Evolutionary conservation across 1,140 invertebrate species (phyloP).

Genomic region (Berghia stephanieae): DNA sequence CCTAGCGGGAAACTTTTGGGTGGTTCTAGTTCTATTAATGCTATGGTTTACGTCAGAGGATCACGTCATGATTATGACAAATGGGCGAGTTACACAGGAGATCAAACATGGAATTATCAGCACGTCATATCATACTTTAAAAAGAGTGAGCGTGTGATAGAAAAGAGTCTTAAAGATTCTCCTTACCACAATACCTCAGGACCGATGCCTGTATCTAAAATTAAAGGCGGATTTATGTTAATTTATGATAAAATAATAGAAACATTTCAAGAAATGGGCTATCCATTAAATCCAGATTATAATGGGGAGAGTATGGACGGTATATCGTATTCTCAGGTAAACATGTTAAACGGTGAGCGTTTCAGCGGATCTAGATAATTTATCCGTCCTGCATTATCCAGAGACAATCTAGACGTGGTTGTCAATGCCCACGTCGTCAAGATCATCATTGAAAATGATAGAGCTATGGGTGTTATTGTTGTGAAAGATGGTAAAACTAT

Average conservation of each 20-base stretch:
- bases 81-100: slow-evolving; percentile 85
- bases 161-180: slow-evolving; percentile 48
- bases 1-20: slow-evolving; percentile 28
- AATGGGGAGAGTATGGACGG: neutral
- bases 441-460: slow-evolving; percentile 43
- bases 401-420: slow-evolving; percentile 50
- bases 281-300: slow-evolving; percentile 9
- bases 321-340: slow-evolving; percentile 84
- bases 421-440: slow-evolving; percentile 57
- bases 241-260: neutral
- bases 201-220: neutral
- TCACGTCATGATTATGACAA: slow-evolving; percentile 89
- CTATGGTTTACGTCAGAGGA: slow-evolving; percentile 71
- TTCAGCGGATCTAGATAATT: slow-evolving; percentile 47
- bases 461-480: slow-evolving; percentile 59
- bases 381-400: slow-evolving; percentile 42
- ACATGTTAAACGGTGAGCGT: slow-evolving; percentile 88
- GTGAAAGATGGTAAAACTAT: slow-evolving; percentile 64
- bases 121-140: slow-evolving; percentile 90
- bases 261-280: neutral
- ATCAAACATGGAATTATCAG: slow-evolving; percentile 87
- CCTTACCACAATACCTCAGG: neutral
- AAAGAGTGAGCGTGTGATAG: slow-evolving; percentile 77
- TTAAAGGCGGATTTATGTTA: too few relatives aligned
- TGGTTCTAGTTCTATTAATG: slow-evolving; percentile 29